Base-by-base conservation (phyloP, 1,140 invertebrate species). In the Drosophila pachea region DNA sequence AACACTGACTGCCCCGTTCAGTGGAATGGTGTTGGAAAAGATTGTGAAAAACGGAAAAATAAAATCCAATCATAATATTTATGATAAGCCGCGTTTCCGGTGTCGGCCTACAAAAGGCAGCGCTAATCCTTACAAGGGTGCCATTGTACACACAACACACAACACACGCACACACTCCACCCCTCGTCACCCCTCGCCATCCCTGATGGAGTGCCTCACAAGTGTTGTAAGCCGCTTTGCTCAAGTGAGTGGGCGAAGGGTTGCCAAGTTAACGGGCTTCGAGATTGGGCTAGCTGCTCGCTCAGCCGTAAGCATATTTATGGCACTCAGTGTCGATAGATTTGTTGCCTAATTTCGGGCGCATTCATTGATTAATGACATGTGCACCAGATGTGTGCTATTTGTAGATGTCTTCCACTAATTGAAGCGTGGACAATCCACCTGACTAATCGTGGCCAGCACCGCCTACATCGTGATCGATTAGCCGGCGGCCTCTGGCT, bases 221-320 rank as follows among this genome's bases (percentile, higher is more conserved):
- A 86, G 81, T 86, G 76, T 68, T 86, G 81, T 86, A 86, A 86
- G 81, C 81, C 63, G 81, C 81, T 86, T 86, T 86, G 71, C 67
- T 86, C 76, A 86, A 86, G 81, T 86, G 81, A 40, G 45, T 12
- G 35, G 33, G 43, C 14, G 76, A 79, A 84, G 73, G 73, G 79
- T 79, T 84, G 73, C 29, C 31, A 61, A 68, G 14, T 54, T 71
- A 35, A 11, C 8, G 36, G 14, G 40, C 32, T 36, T 49, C n/a
- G 7, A 56, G 43, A 38, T 4, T 52, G 36, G 4, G n/a, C n/a
- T n/a, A n/a, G n/a, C n/a, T 54, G 52, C 31, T 55, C 11, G 11
- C 3, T 50, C 32, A 49, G 40, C 66, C 71, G 49, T 74, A 47
- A 45, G 36, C 58, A 63, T 49, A 65, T 65, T 73, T 61, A 50